phyloP scores from a whole-genome alignment of 2,113 vertebrate genomes.

The Ptilonorhynchus violaceus region DNA sequence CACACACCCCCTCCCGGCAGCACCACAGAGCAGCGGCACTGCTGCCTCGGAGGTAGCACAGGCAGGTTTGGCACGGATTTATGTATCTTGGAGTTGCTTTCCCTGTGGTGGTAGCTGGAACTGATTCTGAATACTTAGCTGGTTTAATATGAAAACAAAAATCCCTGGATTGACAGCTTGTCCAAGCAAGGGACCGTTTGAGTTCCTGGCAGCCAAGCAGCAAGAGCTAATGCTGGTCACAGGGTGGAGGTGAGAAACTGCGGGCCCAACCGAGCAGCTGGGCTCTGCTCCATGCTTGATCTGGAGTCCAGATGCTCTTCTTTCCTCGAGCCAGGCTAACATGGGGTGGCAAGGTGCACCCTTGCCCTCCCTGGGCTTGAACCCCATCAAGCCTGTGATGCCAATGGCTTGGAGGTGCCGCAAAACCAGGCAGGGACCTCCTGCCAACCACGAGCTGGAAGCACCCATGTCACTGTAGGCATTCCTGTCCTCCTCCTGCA shows the following conservation, averaged over 20 bases:
- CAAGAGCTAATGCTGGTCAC: not conserved
- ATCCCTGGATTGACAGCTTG: not conserved
- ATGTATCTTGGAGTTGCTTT: constrained; percentile 13
- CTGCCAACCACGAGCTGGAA: not conserved
- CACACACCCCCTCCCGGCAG: not conserved
- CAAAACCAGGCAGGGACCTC: not conserved
- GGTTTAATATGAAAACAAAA: constrained; percentile 46
- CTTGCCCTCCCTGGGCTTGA: not conserved
- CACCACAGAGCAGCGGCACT: not conserved
- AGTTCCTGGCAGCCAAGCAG: not conserved
- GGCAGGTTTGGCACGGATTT: constrained; percentile 5
- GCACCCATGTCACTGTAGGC: not conserved
- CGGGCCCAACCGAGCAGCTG: not conserved
- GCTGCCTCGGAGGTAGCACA: not conserved
- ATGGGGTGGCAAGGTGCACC: fast-evolving
- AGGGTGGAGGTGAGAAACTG: not conserved
- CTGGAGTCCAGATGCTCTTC: not conserved
- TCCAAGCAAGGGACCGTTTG: not conserved
- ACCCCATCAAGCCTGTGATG: not conserved
- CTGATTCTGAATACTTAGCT: constrained; percentile 4
- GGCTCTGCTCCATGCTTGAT: not conserved
- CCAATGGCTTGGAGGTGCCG: not conserved
- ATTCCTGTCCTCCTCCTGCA: not conserved
- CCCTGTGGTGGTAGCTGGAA: not conserved
- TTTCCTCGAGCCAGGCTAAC: not conserved